Conservation (phyloP, 2,113 vertebrate species). For the Gopherus evgoodei region DNA sequence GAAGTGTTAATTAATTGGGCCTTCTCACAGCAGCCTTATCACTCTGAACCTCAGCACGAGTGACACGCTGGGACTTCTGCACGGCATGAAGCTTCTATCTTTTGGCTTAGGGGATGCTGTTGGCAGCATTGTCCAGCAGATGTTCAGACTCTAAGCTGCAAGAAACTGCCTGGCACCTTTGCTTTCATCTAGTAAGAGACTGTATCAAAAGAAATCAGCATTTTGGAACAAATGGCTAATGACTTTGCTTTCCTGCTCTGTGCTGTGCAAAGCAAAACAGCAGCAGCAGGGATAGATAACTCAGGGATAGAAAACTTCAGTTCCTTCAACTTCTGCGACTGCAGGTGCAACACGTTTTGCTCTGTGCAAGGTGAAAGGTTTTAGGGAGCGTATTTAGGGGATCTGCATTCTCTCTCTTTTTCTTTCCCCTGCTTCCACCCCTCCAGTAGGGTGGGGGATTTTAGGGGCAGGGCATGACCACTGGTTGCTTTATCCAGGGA, state of each 20-base stretch:
- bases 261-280: background rate
- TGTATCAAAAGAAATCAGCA: background rate
- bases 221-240: no score
- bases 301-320: fast-evolving
- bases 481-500: background rate
- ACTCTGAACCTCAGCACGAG: background rate
- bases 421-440: background rate
- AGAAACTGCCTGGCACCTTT: background rate
- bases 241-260: background rate
- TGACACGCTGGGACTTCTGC: background rate
- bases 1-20: background rate
- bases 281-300: background rate
- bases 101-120: background rate
- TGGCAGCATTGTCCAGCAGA: background rate
- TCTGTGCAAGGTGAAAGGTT: background rate
- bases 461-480: background rate
- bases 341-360: background rate
- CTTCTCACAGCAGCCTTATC: no score
- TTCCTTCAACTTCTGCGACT: background rate
- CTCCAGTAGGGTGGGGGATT: background rate
- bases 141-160: background rate
- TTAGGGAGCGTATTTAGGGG: background rate
- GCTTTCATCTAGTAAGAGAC: background rate
- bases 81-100: background rate
- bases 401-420: background rate